Evolutionary conservation across 2,888 invertebrate species (phyloP).

Genomic region (Dryobotodes eremita): DNA sequence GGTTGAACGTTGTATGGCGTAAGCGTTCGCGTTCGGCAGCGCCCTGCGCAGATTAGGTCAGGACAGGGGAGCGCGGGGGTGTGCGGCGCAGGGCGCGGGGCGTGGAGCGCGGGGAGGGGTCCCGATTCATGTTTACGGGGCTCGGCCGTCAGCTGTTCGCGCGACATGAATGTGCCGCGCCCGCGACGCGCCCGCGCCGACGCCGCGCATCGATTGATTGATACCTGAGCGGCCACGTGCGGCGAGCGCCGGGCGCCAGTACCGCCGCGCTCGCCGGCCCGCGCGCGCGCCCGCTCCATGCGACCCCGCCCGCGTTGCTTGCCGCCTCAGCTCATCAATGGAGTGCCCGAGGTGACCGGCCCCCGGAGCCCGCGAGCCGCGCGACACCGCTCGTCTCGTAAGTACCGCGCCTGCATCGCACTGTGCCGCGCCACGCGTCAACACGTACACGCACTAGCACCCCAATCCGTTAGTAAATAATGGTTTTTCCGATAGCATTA

Average conservation of each 20-base stretch:
- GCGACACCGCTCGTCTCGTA: constrained; percentile 69
- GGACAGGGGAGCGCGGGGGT: constrained; percentile 65
- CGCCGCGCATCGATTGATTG: constrained; percentile 88
- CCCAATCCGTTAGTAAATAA: constrained; percentile 79
- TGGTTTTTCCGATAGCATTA: constrained; percentile 79
- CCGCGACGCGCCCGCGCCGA: constrained; percentile 79
- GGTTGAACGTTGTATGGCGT: constrained; percentile 48
- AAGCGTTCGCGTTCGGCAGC: constrained; percentile 62
- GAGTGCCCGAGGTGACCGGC: constrained; percentile 86
- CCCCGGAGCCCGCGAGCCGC: constrained; percentile 70
- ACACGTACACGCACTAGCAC: constrained; percentile 69
- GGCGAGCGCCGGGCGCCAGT: constrained; percentile 80
- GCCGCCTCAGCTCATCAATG: constrained; percentile 82
- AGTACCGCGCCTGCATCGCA: constrained; percentile 67
- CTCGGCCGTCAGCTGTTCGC: constrained; percentile 89
- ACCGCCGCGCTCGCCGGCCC: constrained; percentile 83
- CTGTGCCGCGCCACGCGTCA: constrained; percentile 67
- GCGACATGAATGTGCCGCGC: constrained; percentile 88
- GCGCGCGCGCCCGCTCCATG: constrained; percentile 80
- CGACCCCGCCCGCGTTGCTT: constrained; percentile 73
- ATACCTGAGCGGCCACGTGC: constrained; percentile 83
- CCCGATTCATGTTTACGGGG: constrained; percentile 89
- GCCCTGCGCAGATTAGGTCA: constrained; percentile 78
- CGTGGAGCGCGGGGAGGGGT: constrained; percentile 60
- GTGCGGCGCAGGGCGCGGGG: constrained; percentile 59